A percentile compares a stretch with the other conserved stretches of the same genome.
Conservation (phyloP, 1,140 invertebrate genomes). For the Delia radicum region DNA sequence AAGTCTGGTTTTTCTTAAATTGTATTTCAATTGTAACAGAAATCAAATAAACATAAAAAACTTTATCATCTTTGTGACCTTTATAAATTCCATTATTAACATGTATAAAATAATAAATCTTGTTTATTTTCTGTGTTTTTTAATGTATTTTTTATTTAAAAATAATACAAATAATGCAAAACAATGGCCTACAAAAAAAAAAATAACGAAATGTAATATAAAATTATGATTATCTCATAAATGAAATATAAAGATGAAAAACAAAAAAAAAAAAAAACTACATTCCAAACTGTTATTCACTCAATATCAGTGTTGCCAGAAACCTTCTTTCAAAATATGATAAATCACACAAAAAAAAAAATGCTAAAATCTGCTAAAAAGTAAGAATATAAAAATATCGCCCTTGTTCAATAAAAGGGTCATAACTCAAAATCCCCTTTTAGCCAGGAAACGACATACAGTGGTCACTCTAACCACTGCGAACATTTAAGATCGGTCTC, state of each 20-base stretch:
- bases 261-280: not conserved
- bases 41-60: not conserved
- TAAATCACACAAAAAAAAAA: too few relatives aligned
- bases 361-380: too few relatives aligned
- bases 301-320: not conserved
- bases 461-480: too few relatives aligned
- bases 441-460: too few relatives aligned
- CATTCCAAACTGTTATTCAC: not conserved
- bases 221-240: not conserved
- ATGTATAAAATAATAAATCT: not conserved
- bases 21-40: not conserved
- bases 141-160: too few relatives aligned
- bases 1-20: not conserved
- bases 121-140: not conserved
- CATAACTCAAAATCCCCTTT: too few relatives aligned
- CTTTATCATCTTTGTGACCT: not conserved
- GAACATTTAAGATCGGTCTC: too few relatives aligned
- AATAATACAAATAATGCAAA: not conserved
- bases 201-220: not conserved
- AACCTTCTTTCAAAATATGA: too few relatives aligned
- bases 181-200: slow-evolving; percentile 2
- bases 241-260: not conserved
- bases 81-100: not conserved
- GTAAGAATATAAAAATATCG: too few relatives aligned
- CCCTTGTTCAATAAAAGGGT: too few relatives aligned